Conservation (phyloP, 2,113 vertebrate species). For the Gallinago jamesoni region DNA sequence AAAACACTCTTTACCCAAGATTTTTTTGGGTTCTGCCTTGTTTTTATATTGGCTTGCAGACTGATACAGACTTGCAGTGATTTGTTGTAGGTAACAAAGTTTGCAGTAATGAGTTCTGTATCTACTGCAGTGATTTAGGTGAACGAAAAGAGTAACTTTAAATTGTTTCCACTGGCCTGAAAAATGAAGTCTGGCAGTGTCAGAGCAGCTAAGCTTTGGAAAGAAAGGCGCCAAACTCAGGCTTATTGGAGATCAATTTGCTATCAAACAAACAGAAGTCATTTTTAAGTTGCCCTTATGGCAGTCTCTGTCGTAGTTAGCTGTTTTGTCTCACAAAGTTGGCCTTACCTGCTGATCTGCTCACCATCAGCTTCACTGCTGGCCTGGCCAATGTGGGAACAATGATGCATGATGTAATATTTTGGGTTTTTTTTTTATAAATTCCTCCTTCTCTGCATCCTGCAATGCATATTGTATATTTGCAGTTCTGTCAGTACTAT, state of each 20-base stretch:
- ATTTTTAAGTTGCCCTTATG: not conserved
- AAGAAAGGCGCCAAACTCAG: not conserved
- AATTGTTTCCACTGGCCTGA: not conserved
- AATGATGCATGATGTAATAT: accelerated
- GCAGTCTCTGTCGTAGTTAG: not conserved
- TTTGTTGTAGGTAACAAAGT: not conserved
- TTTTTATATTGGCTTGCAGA: not conserved
- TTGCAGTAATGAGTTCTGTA: not conserved
- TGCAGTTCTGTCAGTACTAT: not conserved
- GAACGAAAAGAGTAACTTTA: not conserved
- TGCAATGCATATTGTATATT: not conserved
- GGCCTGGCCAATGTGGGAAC: not conserved
- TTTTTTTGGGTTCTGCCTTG: not conserved
- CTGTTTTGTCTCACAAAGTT: not conserved
- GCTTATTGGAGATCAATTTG: not conserved
- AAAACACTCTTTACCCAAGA: not conserved
- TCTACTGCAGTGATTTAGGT: not conserved
- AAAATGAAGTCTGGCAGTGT: not conserved
- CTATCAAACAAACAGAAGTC: accelerated
- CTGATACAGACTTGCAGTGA: not conserved
- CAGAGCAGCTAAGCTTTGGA: not conserved
- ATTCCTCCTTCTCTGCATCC: not conserved
- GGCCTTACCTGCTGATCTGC: not conserved
- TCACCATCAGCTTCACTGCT: not conserved
- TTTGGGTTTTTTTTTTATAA: not conserved